Base-by-base conservation (phyloP, 2,888 invertebrate species). In the Tipula vernalis region DNA sequence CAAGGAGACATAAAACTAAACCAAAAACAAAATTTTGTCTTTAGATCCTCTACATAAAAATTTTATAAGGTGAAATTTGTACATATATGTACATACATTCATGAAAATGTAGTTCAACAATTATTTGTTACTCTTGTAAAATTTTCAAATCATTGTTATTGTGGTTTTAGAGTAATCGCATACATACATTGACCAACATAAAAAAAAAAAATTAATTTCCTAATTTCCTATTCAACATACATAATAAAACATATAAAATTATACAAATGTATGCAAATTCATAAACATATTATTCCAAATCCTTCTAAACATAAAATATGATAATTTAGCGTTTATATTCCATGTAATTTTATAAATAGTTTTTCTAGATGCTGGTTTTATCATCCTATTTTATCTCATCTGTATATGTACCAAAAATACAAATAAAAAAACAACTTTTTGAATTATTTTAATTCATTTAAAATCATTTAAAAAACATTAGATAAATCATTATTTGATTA, bases 401-500 rank as follows among this genome's bases (percentile, higher is more conserved):
- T 8, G 10, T 10, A 18, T 28, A 6, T 57, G 57, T 57, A 57
- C 57, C 15, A 18, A 5, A 51, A n/a, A 51, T n/a, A 47, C n/a
- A n/a, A n/a, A n/a, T n/a, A n/a, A n/a, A n/a, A n/a, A n/a, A n/a
- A 51, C 12, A n/a, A 51, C 5, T 51, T 28, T 51, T 51, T 51
- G 51, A 51, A 71, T 71, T 71, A 71, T 18, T 71, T 71, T 71
- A 71, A 71, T 71, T 71, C 71, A 71, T 71, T 71, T 71, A 71
- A 71, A 71, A 71, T 71, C 71, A 71, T 71, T 71, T 71, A 71
- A 28, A 71, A 71, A 28, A 71, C 71, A 71, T 71, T 71, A 71
- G 71, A 71, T 71, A 71, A 71, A 71, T 71, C 71, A 71, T 71
- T 71, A 71, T 71, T 71, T 71, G 71, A 71, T 71, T 71, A 71